These are phyloP conservation scores for Lycocerus yunnanus DNA, from an alignment of 2,888 invertebrate genomes.

Conservation along the genomic window DNA sequence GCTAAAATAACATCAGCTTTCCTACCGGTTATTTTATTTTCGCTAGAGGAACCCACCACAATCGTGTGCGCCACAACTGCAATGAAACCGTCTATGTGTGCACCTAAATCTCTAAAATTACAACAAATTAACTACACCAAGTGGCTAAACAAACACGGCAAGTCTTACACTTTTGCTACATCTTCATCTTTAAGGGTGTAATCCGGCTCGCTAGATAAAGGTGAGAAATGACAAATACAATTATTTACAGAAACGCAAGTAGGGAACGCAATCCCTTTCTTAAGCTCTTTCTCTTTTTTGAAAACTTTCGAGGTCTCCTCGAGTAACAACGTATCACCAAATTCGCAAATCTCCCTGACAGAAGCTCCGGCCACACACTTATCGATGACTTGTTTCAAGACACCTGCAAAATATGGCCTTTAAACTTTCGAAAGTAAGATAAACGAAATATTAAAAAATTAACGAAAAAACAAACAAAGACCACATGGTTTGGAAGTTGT, in stretches of 20 bases:
- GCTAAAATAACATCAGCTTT: constrained; percentile 95
- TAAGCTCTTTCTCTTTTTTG: constrained; percentile 97
- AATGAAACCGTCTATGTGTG: constrained; percentile 98
- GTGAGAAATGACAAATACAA: constrained; percentile 99
- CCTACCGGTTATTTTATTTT: constrained; percentile 78
- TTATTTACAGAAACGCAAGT: constrained; percentile 99
- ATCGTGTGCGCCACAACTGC: constrained; percentile 97
- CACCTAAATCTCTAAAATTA: constrained; percentile 86
- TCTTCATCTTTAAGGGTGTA: constrained; percentile 86
- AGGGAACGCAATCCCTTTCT: constrained; percentile 98
- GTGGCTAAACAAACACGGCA: background rate
- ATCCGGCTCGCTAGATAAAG: constrained; percentile 90
- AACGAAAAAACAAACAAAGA: constrained; percentile 25
- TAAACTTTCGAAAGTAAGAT: background rate
- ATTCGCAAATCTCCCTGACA: constrained; percentile 89
- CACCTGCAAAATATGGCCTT: constrained; percentile 66
- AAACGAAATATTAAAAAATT: constrained; percentile 2
- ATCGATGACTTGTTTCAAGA: constrained; percentile 84
- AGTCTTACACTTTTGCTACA: constrained; percentile 95
- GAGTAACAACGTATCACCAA: constrained; percentile 82
- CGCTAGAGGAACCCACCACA: constrained; percentile 78
- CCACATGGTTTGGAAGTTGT: constrained; percentile 40
- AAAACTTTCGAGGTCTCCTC: constrained; percentile 96
- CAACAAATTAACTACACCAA: constrained; percentile 7
- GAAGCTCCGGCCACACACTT: constrained; percentile 88